phyloP scores from a whole-genome alignment of 2,797 vertebrate genomes.

The Odontamblyopus lacepedii region DNA sequence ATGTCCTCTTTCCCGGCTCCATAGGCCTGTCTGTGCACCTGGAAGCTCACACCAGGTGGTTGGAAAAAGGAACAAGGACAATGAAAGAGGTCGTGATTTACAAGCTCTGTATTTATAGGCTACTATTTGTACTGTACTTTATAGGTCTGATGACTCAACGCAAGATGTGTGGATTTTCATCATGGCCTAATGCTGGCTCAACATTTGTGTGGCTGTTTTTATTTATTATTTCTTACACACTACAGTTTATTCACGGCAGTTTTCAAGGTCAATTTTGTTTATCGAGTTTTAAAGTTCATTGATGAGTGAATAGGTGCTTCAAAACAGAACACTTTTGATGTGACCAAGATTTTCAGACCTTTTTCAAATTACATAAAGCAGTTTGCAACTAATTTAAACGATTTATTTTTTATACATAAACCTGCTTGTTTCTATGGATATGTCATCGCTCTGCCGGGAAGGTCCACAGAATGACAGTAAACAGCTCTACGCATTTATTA shows the following conservation, averaged over 20 bases:
- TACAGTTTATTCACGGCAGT: background rate
- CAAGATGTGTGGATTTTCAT: slow-evolving; percentile 6
- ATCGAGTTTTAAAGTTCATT: background rate
- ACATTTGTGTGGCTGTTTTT: background rate
- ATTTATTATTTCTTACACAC: background rate
- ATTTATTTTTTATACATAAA: too few relatives aligned
- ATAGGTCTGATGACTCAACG: slow-evolving; percentile 2
- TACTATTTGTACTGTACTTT: slow-evolving; percentile 7
- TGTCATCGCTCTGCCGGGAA: too few relatives aligned
- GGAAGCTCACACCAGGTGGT: slow-evolving; percentile 1
- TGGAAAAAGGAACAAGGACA: slow-evolving; percentile 3
- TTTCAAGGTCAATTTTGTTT: slow-evolving; percentile 2
- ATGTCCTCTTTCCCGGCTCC: background rate
- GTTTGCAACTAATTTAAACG: too few relatives aligned
- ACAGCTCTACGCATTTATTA: too few relatives aligned
- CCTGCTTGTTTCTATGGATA: too few relatives aligned
- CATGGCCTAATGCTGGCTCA: background rate
- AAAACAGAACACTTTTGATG: background rate
- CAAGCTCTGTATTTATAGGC: slow-evolving; percentile 9
- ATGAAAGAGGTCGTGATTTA: slow-evolving; percentile 2
- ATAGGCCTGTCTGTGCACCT: background rate
- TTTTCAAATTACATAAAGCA: background rate
- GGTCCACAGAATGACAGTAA: too few relatives aligned
- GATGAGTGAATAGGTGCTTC: background rate
- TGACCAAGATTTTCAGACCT: background rate